Conservation (phyloP, 64 coral and sea anemone species). For the Astreopora myriophthalma region DNA sequence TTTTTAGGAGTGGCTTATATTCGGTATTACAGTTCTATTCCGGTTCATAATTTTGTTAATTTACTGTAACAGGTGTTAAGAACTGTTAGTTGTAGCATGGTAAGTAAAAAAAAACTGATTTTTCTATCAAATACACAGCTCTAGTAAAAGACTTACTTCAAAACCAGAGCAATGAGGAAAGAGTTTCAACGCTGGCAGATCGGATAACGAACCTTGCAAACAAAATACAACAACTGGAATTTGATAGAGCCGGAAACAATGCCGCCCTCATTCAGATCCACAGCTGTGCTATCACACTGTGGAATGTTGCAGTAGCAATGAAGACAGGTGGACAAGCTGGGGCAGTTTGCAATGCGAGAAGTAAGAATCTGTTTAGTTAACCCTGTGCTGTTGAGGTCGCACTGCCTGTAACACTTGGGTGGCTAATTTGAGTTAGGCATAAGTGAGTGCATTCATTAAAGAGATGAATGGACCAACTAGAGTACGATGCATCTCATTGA, state of each 20-base stretch:
- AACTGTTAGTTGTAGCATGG: too few species aligned
- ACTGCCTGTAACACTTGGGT: too few species aligned
- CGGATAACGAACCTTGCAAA: slow-evolving; percentile 68
- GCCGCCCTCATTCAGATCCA: slow-evolving; percentile 93
- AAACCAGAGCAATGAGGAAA: slow-evolving; percentile 69
- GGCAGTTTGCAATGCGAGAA: slow-evolving; percentile 78
- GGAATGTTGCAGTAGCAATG: slow-evolving; percentile 97
- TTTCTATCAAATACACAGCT: slow-evolving; percentile 32
- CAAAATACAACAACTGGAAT: slow-evolving; percentile 71
- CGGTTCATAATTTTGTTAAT: too few species aligned
- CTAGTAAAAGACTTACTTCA: slow-evolving; percentile 84
- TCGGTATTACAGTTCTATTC: too few species aligned
- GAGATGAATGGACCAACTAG: too few species aligned
- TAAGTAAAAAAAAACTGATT: too few species aligned
- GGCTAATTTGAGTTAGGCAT: too few species aligned
- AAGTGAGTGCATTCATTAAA: too few species aligned
- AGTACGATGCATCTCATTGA: too few species aligned
- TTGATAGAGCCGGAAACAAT: slow-evolving; percentile 83
- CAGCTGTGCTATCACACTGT: slow-evolving; percentile 83
- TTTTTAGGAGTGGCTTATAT: too few species aligned
- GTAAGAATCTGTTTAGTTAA: slow-evolving; percentile 45
- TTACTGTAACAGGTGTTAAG: too few species aligned
- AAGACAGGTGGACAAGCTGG: slow-evolving; percentile 73
- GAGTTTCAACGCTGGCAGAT: slow-evolving; percentile 61
- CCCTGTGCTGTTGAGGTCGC: background rate